Evolutionary conservation across 2,113 vertebrate genomes (phyloP).

Genomic region (Pollimyrus isidori): DNA sequence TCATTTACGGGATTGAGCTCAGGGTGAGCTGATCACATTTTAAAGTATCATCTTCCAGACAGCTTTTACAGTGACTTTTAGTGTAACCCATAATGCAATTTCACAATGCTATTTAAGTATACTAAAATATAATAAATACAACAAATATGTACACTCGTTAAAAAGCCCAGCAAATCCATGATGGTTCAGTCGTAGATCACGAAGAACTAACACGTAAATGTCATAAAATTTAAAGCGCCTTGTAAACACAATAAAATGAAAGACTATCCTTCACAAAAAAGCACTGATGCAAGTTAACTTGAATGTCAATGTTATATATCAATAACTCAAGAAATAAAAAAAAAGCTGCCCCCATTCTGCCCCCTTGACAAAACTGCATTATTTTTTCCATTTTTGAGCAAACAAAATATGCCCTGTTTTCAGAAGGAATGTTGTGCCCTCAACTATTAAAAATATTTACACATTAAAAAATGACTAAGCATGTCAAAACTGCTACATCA

Average conservation of each 20-base stretch:
- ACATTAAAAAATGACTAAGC: constrained; percentile 8
- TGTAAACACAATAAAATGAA: not conserved
- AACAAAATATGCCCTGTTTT: constrained; percentile 1
- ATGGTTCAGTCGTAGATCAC: not conserved
- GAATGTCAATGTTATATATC: constrained; percentile 9
- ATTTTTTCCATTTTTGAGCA: not conserved
- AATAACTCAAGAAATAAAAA: not conserved
- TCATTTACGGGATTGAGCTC: not conserved
- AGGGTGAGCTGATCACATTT: not conserved
- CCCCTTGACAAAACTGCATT: not conserved
- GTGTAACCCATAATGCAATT: not conserved
- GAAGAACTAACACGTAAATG: not conserved
- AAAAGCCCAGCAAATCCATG: not conserved
- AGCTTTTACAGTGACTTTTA: not conserved
- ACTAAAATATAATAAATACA: constrained; percentile 1
- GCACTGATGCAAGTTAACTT: constrained; percentile 26
- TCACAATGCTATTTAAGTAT: not conserved
- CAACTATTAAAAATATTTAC: constrained; percentile 23
- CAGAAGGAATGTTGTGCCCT: constrained; percentile 19
- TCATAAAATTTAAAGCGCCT: not conserved
- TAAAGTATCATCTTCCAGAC: not conserved
- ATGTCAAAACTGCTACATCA: constrained; percentile 22
- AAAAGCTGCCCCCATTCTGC: not conserved
- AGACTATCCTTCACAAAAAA: constrained; percentile 16
- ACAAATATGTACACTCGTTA: not conserved